Evolutionary conservation across 2,113 vertebrate species (phyloP).

Genomic region (Corydoras sp.): DNA sequence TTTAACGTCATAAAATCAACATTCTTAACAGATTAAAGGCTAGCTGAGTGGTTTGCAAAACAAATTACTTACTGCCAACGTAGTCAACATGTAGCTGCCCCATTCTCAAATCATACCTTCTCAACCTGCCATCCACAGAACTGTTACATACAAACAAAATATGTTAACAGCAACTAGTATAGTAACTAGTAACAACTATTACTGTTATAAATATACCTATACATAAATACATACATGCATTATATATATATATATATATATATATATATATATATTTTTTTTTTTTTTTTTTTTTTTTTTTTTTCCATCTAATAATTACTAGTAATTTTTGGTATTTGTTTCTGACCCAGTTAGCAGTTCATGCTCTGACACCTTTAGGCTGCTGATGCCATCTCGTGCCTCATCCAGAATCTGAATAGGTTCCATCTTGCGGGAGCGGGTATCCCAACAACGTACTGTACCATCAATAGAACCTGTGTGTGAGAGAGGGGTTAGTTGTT

Average conservation of each 20-base stretch:
- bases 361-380: slow-evolving; percentile 75
- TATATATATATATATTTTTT: no score
- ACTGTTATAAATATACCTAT: no score
- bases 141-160: slow-evolving; percentile 49
- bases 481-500: no score
- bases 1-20: no score
- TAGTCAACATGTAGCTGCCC: slow-evolving; percentile 84
- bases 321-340: not conserved
- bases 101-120: slow-evolving; percentile 61
- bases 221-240: no score
- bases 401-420: slow-evolving; percentile 81
- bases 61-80: slow-evolving; percentile 74
- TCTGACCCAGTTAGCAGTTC: slow-evolving; percentile 86
- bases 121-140: slow-evolving; percentile 64
- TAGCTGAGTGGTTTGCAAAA: not conserved
- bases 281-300: no score
- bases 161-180: no score
- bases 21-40: no score
- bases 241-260: no score
- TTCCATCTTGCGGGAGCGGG: slow-evolving; percentile 74
- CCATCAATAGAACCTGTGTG: slow-evolving; percentile 82
- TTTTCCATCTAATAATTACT: no score
- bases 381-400: slow-evolving; percentile 83
- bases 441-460: slow-evolving; percentile 85
- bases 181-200: no score